These are phyloP conservation scores for Dryas iulia DNA, from an alignment of 1,140 invertebrate species.

Conservation along the genomic window DNA sequence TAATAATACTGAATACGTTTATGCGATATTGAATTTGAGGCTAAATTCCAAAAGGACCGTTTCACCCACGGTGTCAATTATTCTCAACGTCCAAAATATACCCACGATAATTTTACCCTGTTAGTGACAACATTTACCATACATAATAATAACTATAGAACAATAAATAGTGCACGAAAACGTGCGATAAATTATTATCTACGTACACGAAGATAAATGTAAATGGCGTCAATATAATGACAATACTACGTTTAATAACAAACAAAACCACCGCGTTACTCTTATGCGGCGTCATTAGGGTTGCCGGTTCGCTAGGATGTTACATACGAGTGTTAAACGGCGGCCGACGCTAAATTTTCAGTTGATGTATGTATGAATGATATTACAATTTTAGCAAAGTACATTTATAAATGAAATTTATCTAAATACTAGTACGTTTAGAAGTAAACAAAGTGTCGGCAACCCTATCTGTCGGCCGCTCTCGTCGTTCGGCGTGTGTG, in stretches of 20 bases:
- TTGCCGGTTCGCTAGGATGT: neutral
- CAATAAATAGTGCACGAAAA: constrained; percentile 69
- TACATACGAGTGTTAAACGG: neutral
- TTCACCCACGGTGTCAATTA: constrained; percentile 10
- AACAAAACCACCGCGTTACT: constrained; percentile 11
- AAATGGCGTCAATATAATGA: constrained; percentile 56
- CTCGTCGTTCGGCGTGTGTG: neutral
- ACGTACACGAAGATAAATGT: constrained; percentile 56
- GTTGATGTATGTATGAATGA: neutral
- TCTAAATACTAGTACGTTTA: too few species aligned
- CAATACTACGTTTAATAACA: constrained; percentile 32
- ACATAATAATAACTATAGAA: constrained; percentile 53
- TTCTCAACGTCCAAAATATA: constrained; percentile 21
- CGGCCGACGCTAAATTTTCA: neutral
- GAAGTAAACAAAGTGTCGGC: neutral
- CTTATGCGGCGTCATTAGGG: neutral
- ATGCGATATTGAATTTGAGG: constrained; percentile 14
- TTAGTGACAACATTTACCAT: constrained; percentile 65
- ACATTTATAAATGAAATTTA: neutral
- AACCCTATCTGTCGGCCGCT: neutral
- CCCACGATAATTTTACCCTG: constrained; percentile 60
- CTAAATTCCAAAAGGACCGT: constrained; percentile 13
- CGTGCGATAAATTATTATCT: constrained; percentile 62
- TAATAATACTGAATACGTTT: constrained; percentile 32
- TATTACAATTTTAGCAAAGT: neutral